Evolutionary conservation across 2,888 invertebrate genomes (phyloP), one percentile per base, ranked within the genome.

Genomic region (Belgica antarctica): DNA sequence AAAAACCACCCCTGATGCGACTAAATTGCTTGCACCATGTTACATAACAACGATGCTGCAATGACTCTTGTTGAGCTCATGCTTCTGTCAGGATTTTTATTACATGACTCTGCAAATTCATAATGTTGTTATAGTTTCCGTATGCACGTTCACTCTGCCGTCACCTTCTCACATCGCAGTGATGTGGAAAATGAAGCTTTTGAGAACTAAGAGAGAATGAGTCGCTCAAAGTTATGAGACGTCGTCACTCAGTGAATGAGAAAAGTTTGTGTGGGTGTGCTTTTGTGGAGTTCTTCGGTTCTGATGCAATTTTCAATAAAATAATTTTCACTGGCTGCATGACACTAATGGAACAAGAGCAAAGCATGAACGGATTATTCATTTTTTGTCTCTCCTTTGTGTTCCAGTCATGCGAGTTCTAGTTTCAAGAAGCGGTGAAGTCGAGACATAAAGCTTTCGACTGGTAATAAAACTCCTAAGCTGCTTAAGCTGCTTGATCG

Each of bases 171-270:
- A 7, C 4, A n/a, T 27, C 27, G 22, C 25, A 15, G 24, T 4
- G 15, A 46, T n/a, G 46, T n/a, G 15, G 4, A 46, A 46, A 46
- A 46, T 5, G 46, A 57, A 19, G 31, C 25, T 4, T 27, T 61
- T 25, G 31, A 27, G 61, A 25, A 61, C n/a, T n/a, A 28, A 10
- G 59, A 47, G n/a, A 15, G 47, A 5, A 47, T 4, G 34, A 15
- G 12, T 41, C 31, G 61, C 61, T 62, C 34, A 2, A 62, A 62
- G 62, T 62, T 31, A 62, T 8, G 31, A 34, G 15, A 31, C 62
- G 22, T 62, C 62, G 34, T 62, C 62, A 62, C 15, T 5, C 28
- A 25, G n/a, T 25, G 2, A 10, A 41, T 5, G 41, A 5, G 15
- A 41, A 41, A 41, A 12, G 31, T 31, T 31, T 31, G 10, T 31